phyloP scores from a whole-genome alignment of 2,888 invertebrate species.

The Bibio marci region DNA sequence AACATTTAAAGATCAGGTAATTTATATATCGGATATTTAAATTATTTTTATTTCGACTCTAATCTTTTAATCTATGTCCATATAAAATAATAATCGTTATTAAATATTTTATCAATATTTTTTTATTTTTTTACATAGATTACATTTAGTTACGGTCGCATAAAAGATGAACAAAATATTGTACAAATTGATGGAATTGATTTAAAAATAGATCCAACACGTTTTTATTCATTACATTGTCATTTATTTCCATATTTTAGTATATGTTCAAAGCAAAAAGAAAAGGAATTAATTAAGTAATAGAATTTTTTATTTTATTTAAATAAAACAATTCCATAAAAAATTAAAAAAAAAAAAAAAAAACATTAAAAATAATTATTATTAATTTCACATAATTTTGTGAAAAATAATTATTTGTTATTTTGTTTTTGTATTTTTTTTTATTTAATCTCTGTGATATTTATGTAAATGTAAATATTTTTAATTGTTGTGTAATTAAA shows the following conservation, averaged over 20 bases:
- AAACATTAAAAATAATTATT: too few species aligned
- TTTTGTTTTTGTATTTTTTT: too few species aligned
- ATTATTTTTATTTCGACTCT: background rate
- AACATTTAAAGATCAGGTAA: constrained; percentile 64
- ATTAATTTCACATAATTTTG: too few species aligned
- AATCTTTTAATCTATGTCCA: too few species aligned
- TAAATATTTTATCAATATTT: background rate
- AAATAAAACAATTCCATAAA: too few species aligned
- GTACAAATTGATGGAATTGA: constrained; percentile 64
- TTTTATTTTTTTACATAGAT: constrained; percentile 21
- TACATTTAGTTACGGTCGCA: constrained; percentile 69
- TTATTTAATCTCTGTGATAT: too few species aligned
- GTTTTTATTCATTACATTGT: constrained; percentile 81
- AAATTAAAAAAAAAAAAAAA: too few species aligned
- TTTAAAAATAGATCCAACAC: constrained; percentile 61
- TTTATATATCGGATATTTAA: constrained; percentile 1
- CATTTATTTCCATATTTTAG: constrained; percentile 71
- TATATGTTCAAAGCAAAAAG: constrained; percentile 45
- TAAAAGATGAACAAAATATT: constrained; percentile 69
- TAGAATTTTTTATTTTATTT: too few species aligned
- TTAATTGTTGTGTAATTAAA: too few species aligned
- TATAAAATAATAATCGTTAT: background rate
- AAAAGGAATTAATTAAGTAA: too few species aligned
- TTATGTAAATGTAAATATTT: too few species aligned
- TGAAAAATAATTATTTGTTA: too few species aligned